phyloP scores from a whole-genome alignment of 2,113 vertebrate species.

The Crypturellus undulatus region DNA sequence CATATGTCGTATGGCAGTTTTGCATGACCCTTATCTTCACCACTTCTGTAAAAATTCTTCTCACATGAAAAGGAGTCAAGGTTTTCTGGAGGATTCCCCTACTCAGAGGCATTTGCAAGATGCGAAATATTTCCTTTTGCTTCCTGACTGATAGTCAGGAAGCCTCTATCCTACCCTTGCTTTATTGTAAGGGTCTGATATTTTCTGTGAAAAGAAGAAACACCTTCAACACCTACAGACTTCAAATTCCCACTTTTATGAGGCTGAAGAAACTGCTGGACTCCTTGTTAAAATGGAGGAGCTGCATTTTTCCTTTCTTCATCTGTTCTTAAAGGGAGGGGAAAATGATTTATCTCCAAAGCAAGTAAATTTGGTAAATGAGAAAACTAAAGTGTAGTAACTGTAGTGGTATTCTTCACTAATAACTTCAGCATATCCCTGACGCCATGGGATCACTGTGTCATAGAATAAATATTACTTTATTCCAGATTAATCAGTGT shows the following conservation, averaged over 20 bases:
- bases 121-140: background rate
- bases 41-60: background rate
- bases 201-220: background rate
- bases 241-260: background rate
- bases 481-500: slow-evolving; percentile 20
- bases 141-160: background rate
- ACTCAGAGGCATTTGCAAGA: background rate
- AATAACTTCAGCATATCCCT: background rate
- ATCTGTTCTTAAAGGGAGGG: background rate
- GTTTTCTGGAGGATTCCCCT: background rate
- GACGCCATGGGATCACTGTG: background rate
- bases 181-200: background rate
- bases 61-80: background rate
- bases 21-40: background rate
- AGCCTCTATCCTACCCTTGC: background rate
- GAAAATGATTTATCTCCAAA: background rate
- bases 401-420: background rate
- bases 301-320: background rate
- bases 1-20: background rate
- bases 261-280: background rate
- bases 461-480: background rate
- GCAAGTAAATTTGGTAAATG: background rate
- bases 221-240: background rate
- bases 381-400: background rate
- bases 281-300: background rate